phyloP scores from a whole-genome alignment of 2,888 invertebrate genomes.

The Beris chalybata region DNA sequence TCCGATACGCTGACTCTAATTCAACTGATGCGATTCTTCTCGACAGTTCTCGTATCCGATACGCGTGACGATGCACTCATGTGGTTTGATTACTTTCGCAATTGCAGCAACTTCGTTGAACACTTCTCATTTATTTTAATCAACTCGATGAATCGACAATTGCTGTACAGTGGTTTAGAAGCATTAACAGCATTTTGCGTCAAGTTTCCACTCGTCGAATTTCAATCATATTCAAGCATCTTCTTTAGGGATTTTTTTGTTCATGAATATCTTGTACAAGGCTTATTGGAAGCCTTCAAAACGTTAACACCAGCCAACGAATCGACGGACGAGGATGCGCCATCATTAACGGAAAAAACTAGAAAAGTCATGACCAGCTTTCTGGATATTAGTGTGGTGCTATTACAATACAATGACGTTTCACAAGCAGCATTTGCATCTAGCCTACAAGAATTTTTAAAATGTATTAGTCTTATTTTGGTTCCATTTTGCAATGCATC shows the following conservation, averaged over 20 bases:
- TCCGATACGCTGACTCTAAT: slow-evolving; percentile 73
- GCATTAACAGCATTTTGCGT: slow-evolving; percentile 62
- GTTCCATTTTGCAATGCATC: slow-evolving; percentile 48
- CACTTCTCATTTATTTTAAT: slow-evolving; percentile 71
- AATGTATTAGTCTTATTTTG: slow-evolving; percentile 50
- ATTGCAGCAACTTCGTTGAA: slow-evolving; percentile 59
- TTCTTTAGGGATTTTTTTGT: slow-evolving; percentile 50
- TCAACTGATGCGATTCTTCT: slow-evolving; percentile 71
- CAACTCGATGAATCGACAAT: slow-evolving; percentile 70
- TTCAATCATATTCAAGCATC: slow-evolving; percentile 43
- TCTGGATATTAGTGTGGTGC: slow-evolving; percentile 53
- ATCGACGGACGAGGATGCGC: slow-evolving; percentile 39
- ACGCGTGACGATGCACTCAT: slow-evolving; percentile 54
- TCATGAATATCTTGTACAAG: slow-evolving; percentile 47
- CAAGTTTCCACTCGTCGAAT: slow-evolving; percentile 51
- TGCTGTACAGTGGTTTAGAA: slow-evolving; percentile 63
- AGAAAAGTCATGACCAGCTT: slow-evolving; percentile 48
- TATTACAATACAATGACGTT: slow-evolving; percentile 50
- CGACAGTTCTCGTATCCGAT: slow-evolving; percentile 59
- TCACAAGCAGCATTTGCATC: slow-evolving; percentile 47
- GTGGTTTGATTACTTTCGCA: slow-evolving; percentile 59
- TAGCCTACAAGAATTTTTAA: slow-evolving; percentile 45
- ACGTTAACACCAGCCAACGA: slow-evolving; percentile 44
- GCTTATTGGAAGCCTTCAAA: slow-evolving; percentile 52
- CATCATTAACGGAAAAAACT: slow-evolving; percentile 48